These are phyloP conservation scores for Limnephilus rhombicus DNA, from an alignment of 2,888 invertebrate species.

Conservation along the genomic window DNA sequence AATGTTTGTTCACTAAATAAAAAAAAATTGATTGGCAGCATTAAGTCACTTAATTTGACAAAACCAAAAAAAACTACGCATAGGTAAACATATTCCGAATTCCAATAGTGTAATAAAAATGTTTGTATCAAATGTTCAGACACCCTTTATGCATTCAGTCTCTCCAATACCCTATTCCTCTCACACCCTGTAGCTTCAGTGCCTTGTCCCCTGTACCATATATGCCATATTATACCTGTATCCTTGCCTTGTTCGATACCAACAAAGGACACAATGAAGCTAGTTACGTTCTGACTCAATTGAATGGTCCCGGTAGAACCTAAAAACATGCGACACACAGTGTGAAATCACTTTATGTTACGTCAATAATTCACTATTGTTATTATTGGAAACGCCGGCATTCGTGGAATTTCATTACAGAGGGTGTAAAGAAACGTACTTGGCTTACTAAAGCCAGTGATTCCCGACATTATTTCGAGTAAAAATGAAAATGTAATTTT, in stretches of 20 bases:
- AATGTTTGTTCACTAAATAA: no score
- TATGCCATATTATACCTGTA: neutral
- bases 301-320: neutral
- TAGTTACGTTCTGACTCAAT: conserved; percentile 10
- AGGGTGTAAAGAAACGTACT: no score
- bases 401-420: neutral
- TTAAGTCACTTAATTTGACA: no score
- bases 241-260: neutral
- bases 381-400: conserved; percentile 19
- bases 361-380: conserved; percentile 1
- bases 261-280: neutral
- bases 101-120: neutral
- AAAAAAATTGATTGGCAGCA: no score
- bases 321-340: conserved; percentile 5
- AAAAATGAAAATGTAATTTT: no score
- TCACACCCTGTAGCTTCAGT: neutral
- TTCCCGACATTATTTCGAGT: no score
- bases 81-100: neutral
- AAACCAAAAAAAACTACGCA: neutral
- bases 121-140: neutral
- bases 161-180: neutral
- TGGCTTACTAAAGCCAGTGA: no score
- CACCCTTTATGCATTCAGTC: neutral
- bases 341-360: conserved; percentile 22
- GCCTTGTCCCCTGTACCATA: neutral